Evolutionary conservation across 2,113 vertebrate species (phyloP).

Genomic region (Turnix velox): DNA sequence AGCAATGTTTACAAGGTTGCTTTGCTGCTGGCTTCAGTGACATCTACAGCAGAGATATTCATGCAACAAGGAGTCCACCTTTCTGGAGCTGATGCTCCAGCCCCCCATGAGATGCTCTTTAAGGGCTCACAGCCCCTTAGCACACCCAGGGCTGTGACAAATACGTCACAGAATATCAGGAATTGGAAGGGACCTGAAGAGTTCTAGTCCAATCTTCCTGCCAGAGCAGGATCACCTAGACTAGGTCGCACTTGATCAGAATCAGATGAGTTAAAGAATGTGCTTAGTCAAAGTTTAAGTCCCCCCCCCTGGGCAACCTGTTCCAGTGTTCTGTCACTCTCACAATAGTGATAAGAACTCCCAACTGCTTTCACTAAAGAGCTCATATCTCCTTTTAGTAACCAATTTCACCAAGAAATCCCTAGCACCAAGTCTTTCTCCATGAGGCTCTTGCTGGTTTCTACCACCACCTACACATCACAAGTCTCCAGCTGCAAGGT

Average conservation of each 20-base stretch:
- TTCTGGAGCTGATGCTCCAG: background rate
- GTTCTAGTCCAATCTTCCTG: no score
- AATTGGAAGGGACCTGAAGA: no score
- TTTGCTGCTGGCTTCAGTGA: background rate
- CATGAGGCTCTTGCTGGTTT: background rate
- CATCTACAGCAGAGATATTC: accelerated
- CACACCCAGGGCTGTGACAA: background rate
- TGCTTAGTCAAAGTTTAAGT: no score
- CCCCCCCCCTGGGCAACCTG: no score
- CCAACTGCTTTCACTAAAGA: background rate
- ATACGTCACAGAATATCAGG: no score
- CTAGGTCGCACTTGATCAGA: no score
- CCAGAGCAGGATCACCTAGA: no score
- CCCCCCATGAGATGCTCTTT: background rate
- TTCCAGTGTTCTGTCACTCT: no score
- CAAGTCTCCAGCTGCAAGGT: background rate
- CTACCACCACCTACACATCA: background rate
- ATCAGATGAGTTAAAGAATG: no score
- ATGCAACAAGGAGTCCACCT: accelerated
- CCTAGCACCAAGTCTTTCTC: background rate
- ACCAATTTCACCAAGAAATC: background rate
- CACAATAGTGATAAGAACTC: background rate
- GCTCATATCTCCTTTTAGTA: background rate
- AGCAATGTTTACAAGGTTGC: background rate
- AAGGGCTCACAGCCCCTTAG: no score